A percentile compares a stretch with the other conserved stretches of the same genome.
phyloP scores from a whole-genome alignment of 2,113 vertebrate genomes.

The Melozone crissalis region DNA sequence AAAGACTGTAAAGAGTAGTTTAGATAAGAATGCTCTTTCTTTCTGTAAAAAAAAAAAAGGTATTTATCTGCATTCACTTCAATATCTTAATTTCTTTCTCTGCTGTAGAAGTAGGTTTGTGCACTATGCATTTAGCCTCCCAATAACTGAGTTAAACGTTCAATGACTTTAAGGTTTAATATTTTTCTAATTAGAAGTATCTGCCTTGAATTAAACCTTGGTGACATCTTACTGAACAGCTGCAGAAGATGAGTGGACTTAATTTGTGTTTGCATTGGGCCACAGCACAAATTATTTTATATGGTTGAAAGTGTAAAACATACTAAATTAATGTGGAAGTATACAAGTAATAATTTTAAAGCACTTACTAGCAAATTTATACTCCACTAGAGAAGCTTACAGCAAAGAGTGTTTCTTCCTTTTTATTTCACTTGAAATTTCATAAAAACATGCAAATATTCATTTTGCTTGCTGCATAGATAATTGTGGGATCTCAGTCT shows the following conservation, averaged over 20 bases:
- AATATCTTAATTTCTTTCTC: background rate
- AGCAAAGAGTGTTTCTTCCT: background rate
- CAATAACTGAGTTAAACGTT: background rate
- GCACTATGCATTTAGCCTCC: background rate
- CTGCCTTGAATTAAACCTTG: background rate
- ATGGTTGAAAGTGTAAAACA: background rate
- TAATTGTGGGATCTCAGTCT: no score
- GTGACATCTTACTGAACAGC: background rate
- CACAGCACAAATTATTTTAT: background rate
- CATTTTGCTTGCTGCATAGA: background rate
- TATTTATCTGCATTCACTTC: background rate
- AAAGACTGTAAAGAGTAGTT: background rate
- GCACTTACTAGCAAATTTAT: background rate
- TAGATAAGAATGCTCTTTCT: background rate
- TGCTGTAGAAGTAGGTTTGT: background rate
- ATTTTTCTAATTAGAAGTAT: background rate
- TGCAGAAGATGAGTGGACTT: background rate
- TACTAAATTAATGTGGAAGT: background rate
- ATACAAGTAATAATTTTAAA: background rate
- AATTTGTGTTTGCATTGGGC: background rate
- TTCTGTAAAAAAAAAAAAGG: background rate
- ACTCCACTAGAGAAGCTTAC: background rate
- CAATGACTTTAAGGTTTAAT: background rate
- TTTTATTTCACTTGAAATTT: background rate
- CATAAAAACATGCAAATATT: background rate